Evolutionary conservation across 1,140 invertebrate genomes (phyloP), one percentile per base, ranked within the genome.

Genomic region (Physella acuta): DNA sequence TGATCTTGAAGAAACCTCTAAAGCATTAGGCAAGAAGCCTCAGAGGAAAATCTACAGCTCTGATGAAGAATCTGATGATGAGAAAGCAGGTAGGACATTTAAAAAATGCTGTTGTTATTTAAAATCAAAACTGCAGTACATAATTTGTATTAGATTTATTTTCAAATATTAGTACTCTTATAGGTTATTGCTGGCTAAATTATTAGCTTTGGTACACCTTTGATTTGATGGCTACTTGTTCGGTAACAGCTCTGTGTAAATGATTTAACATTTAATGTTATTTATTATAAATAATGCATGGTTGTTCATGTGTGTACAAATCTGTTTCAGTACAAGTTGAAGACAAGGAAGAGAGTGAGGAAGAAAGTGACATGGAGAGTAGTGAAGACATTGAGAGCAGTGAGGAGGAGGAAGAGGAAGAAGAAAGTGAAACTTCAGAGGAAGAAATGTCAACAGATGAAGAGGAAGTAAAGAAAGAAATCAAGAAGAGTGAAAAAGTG

Each of bases 271-370:
- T n/a, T n/a, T n/a, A n/a, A n/a, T n/a, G n/a, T n/a, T n/a, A n/a
- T n/a, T n/a, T n/a, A n/a, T n/a, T n/a, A n/a, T n/a, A n/a, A n/a
- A n/a, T n/a, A n/a, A n/a, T n/a, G n/a, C n/a, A n/a, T n/a, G n/a
- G n/a, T n/a, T n/a, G n/a, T n/a, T n/a, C n/a, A n/a, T n/a, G n/a
- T n/a, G n/a, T n/a, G n/a, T n/a, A n/a, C n/a, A n/a, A n/a, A n/a
- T n/a, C n/a, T n/a, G n/a, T n/a, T n/a, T n/a, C n/a, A n/a, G 60
- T 70, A 37, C 65, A 71, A 67, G 67, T 70, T 36, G 68, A 73
- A 68, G 75, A 77, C 39, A 73, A 71, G 37, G 74, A 75, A 39
- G 74, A 75, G 55, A 58, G 68, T 24, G 73, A 77, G 34, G 75
- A 71, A 30, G 63, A 73, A 31, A 66, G 71, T 71, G 68, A 71